phyloP scores from a whole-genome alignment of 2,113 vertebrate genomes.

The Lamprologus lemairii region DNA sequence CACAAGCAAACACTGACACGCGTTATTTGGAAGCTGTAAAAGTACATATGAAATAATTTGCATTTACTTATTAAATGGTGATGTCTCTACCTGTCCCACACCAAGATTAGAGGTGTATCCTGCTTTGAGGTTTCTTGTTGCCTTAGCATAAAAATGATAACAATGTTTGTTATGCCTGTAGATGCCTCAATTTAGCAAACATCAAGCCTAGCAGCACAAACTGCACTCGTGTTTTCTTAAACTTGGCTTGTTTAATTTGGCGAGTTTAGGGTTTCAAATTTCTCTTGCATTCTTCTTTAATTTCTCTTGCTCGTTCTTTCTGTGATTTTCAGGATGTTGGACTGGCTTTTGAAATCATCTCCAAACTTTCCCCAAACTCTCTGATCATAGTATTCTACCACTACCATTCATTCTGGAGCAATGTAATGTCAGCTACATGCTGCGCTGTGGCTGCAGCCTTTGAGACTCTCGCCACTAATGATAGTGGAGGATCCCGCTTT shows the following conservation, averaged over 20 bases:
- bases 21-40: background rate
- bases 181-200: background rate
- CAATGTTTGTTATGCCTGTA: background rate
- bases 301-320: background rate
- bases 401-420: conserved; percentile 3
- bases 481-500: conserved; percentile 47
- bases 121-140: background rate
- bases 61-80: background rate
- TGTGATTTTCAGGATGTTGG: conserved; percentile 10
- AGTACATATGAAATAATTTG: background rate
- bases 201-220: background rate
- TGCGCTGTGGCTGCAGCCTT: conserved; percentile 4
- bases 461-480: conserved; percentile 55
- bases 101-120: background rate
- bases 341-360: conserved; percentile 9
- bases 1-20: background rate
- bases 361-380: background rate
- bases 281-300: conserved; percentile 2
- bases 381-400: background rate
- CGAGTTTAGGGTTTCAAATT: background rate
- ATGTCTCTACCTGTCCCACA: background rate
- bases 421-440: conserved; percentile 1
- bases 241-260: conserved; percentile 27
- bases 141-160: background rate
- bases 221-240: conserved; percentile 42